Evolutionary conservation across 2,888 invertebrate species (phyloP).

Genomic region (Nymphalis c-album): DNA sequence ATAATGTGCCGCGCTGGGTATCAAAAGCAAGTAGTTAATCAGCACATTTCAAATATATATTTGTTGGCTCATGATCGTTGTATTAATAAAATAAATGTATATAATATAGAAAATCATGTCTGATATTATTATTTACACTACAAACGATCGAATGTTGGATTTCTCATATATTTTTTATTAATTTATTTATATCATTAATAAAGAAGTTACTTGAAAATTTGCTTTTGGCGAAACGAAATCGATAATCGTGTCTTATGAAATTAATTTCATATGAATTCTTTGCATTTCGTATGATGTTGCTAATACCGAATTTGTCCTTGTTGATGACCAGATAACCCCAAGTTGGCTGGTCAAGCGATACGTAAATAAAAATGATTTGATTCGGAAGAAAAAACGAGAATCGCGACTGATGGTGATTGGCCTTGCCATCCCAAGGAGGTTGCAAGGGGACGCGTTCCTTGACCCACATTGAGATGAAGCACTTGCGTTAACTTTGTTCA

Average conservation of each 20-base stretch:
- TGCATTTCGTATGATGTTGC: slow-evolving; percentile 48
- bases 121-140: no score
- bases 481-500: background rate
- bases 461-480: slow-evolving; percentile 65
- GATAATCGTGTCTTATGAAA: background rate
- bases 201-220: no score
- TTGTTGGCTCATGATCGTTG: no score
- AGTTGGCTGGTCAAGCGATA: slow-evolving; percentile 65
- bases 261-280: slow-evolving; percentile 12
- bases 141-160: no score
- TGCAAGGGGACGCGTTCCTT: slow-evolving; percentile 78
- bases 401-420: slow-evolving; percentile 69
- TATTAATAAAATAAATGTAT: no score
- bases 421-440: slow-evolving; percentile 73
- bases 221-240: background rate
- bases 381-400: slow-evolving; percentile 69
- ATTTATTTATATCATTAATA: no score
- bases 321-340: slow-evolving; percentile 69
- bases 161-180: no score
- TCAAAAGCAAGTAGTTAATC: no score
- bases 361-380: slow-evolving; percentile 80
- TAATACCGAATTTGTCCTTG: slow-evolving; percentile 66
- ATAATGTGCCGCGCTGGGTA: no score
- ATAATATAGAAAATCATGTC: no score
- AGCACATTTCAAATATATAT: no score